phyloP scores from a whole-genome alignment of 2,113 vertebrate genomes.

The Fulica atra region DNA sequence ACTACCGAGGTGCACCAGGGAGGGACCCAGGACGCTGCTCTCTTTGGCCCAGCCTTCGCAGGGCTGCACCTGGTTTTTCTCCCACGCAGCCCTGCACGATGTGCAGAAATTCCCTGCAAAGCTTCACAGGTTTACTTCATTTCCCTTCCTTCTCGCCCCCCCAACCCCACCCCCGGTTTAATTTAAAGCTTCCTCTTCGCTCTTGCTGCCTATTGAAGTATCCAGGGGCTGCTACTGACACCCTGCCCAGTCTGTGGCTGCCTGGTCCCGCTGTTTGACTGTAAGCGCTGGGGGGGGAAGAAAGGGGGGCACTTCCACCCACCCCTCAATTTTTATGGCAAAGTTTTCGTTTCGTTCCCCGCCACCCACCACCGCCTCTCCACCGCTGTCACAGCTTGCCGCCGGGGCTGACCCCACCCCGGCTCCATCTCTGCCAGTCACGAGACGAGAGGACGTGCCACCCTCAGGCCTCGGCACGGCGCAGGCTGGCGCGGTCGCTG shows the following conservation, averaged over 20 bases:
- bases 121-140: too few species aligned
- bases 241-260: too few species aligned
- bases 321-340: fast-evolving
- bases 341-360: background rate
- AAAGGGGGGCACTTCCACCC: too few species aligned
- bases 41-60: fast-evolving
- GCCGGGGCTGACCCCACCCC: background rate
- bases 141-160: fast-evolving
- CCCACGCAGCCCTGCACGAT: fast-evolving
- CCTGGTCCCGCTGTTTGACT: too few species aligned
- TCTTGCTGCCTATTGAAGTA: too few species aligned
- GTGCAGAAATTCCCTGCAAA: too few species aligned
- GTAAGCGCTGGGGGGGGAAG: too few species aligned
- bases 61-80: fast-evolving
- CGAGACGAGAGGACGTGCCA: background rate
- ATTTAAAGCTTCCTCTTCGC: background rate
- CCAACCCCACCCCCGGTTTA: fast-evolving
- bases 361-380: background rate
- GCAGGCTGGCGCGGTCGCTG: background rate
- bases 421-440: background rate
- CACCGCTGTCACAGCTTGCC: fast-evolving
- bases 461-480: background rate
- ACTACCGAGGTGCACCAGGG: fast-evolving
- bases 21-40: fast-evolving
- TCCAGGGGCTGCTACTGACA: too few species aligned